phyloP scores from a whole-genome alignment of 2,113 vertebrate genomes.

The Mus spicilegus region DNA sequence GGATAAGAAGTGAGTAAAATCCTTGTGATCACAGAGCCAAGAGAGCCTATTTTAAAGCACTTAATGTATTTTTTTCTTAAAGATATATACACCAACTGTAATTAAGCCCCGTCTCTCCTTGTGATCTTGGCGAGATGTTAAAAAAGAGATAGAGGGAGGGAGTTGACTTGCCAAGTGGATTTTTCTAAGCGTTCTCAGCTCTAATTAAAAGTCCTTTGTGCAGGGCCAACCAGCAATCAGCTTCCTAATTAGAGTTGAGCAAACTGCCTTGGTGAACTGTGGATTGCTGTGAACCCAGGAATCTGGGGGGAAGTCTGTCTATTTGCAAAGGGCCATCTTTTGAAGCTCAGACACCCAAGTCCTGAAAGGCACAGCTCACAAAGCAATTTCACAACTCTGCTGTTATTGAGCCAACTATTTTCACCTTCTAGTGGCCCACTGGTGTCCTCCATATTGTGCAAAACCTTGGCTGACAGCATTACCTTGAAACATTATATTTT shows the following conservation, averaged over 20 bases:
- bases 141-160: constrained; percentile 83
- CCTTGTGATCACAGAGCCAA: constrained; percentile 85
- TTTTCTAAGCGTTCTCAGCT: constrained; percentile 87
- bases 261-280: constrained; percentile 84
- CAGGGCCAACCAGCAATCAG: constrained; percentile 87
- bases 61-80: constrained; percentile 90
- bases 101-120: constrained; percentile 89
- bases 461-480: neutral
- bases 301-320: constrained; percentile 77
- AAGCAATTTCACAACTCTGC: neutral
- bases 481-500: constrained; percentile 3
- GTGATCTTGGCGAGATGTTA: constrained; percentile 91
- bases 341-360: neutral
- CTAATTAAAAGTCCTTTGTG: constrained; percentile 91
- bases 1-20: constrained; percentile 85
- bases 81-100: constrained; percentile 90
- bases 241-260: constrained; percentile 87
- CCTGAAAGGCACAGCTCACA: neutral
- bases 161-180: constrained; percentile 89
- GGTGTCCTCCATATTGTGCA: neutral
- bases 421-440: neutral
- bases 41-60: constrained; percentile 88
- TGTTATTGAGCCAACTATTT: neutral
- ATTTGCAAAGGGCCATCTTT: constrained; percentile 30
- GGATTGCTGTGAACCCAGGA: constrained; percentile 79